Base-by-base conservation (phyloP, 2,113 vertebrate species). In the Platichthys flesus region DNA sequence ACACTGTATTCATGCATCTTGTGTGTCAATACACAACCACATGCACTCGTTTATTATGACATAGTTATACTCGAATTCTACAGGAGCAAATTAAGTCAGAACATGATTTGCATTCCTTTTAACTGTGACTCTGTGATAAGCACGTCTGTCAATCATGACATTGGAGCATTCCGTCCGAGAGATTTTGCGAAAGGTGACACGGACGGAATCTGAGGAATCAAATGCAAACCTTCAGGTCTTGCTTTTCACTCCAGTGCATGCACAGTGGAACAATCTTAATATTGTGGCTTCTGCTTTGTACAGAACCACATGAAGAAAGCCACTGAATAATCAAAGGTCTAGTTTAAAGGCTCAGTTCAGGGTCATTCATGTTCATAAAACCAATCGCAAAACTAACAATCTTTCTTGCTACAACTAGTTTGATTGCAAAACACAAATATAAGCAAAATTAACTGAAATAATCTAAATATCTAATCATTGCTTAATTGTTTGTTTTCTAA, bases 141-240 rank as follows among this genome's bases (percentile, higher is more conserved):
- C n/a, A 20, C 6, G 9, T 59, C 70, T 71, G 81, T 75, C 78
- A 81, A 37, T 78, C 64, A 60, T 56, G 35, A 83, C 78, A 83
- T n/a, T 79, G 71, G 65, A 77, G 63, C 77, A 63, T 49, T 79
- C 7, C 51, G 73, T 78, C 47, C 64, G 23, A 57, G 71, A 72
- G 54, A n/a, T 58, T 83, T 47, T 62, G 55, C 31, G 6, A 31
- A 31, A 31, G 6, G 31, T 5, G 31, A 31, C 31, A 6, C 31
- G 6, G 31, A 31, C 31, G 5, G 6, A 7, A 31, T 31, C 31
- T 31, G 31, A 31, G 31, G 31, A 7, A 31, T 31, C 31, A 7
- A 31, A 31, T 7, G 31, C 31, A 31, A 40, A 56, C 15, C 28
- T 57, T 78, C 55, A 67, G 37, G 37, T 40, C 37, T 40, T 40